A percentile compares a stretch with the other conserved stretches of the same genome.
Conservation (phyloP, 2,113 vertebrate genomes). For the Tragelaphus imberbis region DNA sequence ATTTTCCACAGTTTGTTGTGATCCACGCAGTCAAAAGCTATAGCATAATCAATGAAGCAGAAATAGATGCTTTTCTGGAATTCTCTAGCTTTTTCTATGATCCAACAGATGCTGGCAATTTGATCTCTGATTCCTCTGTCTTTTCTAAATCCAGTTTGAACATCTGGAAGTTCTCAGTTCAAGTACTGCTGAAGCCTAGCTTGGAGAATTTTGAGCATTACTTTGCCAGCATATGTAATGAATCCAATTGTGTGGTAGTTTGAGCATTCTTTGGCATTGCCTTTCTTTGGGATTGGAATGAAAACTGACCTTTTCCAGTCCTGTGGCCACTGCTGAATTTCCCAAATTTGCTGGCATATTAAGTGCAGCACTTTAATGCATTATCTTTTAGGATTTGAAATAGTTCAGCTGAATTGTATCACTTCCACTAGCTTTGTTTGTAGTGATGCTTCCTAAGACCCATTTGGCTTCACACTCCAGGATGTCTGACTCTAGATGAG, state of each 20-base stretch:
- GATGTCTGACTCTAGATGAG: background rate
- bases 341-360: background rate
- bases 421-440: background rate
- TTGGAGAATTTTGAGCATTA: background rate
- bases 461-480: background rate
- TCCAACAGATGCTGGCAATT: background rate
- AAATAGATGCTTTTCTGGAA: background rate
- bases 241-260: background rate
- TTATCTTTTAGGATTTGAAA: background rate
- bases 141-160: background rate
- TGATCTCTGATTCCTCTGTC: background rate
- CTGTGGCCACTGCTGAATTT: background rate
- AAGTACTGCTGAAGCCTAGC: background rate
- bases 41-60: background rate
- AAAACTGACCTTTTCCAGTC: background rate
- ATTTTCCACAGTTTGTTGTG: background rate
- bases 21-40: background rate
- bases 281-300: background rate
- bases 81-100: background rate
- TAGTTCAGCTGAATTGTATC: background rate
- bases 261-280: background rate
- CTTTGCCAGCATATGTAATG: background rate
- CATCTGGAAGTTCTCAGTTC: background rate
- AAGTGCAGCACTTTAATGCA: background rate
- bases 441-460: background rate